Evolutionary conservation across 2,797 vertebrate genomes (phyloP), one percentile per base, ranked within the genome.

Genomic region (Pteropus rufus): DNA sequence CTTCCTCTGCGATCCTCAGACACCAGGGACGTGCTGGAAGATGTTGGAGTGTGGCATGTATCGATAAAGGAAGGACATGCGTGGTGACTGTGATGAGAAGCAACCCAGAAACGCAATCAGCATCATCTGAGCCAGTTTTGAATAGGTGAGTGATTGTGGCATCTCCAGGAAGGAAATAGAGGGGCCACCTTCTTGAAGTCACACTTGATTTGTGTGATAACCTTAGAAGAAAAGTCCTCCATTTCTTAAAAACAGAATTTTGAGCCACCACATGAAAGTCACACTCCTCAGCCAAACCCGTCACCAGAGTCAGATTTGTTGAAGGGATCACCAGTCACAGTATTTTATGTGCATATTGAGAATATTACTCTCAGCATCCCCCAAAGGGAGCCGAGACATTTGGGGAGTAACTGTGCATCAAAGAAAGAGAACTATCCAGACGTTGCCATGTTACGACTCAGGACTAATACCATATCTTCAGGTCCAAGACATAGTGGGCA

Each of bases 41-140:
- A 67, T 7, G 8, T 1, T 4, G 26, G 14, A 10, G 16, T 44
- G 39, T 2, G 24, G 1, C 1, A 1, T 4, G 23, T 31, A n/a
- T 70, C 60, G 7, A 11, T 67, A n/a, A 21, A 96, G 18, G 39
- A 41, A 75, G 52, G 34, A 3, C 62, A 14, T 10, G 6, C 7
- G 12, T 4, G 1, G 49, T 41, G 16, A 44, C 12, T 52, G 15
- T 19, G 56, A 46, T 2, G 10, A 72, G n/a, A 46, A 77, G 24
- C 14, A 36, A 19, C 3, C 31, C 49, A 19, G 29, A 31, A 34
- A 80, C 34, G 31, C 34, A 26, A 39, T 36, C 34, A 39, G 75
- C 26, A 18, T 0, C 2, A 1, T 3, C 31, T 46, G 26, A 29
- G 69, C 26, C 18, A 2, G 9, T 26, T 31, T 56, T 54, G 49